These are phyloP conservation scores for Pristionchus entomophagus DNA, from an alignment of 2,888 invertebrate species.

Conservation along the genomic window DNA sequence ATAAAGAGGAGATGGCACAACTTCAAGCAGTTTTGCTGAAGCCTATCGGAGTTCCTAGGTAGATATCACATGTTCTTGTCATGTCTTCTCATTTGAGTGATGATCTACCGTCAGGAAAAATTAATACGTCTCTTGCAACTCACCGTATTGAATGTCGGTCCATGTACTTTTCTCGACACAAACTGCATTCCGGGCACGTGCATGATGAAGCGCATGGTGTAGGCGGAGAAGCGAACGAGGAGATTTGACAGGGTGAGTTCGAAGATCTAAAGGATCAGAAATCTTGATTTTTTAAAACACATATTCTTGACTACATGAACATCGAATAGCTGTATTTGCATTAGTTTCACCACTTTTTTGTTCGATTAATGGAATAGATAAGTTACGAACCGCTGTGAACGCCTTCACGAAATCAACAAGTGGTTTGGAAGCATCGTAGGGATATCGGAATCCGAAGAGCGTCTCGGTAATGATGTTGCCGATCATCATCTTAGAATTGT, in stretches of 20 bases:
- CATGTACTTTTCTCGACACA: background rate
- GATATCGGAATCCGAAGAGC: constrained; percentile 18
- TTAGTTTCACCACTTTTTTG: too few species aligned
- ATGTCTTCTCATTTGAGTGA: background rate
- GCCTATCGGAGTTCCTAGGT: too few species aligned
- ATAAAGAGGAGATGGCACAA: too few species aligned
- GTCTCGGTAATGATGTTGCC: constrained; percentile 2
- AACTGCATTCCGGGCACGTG: background rate
- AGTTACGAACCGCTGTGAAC: background rate
- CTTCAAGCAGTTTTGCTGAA: too few species aligned
- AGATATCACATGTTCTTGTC: too few species aligned
- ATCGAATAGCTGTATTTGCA: too few species aligned
- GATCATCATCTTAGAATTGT: background rate
- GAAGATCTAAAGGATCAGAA: background rate
- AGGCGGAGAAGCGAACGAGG: background rate
- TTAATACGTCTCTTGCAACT: too few species aligned
- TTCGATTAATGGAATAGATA: too few species aligned
- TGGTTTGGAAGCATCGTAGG: background rate
- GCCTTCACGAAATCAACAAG: background rate
- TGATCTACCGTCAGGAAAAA: too few species aligned
- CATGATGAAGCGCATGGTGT: background rate
- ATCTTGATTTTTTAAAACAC: too few species aligned
- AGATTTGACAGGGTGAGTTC: background rate
- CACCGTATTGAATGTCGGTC: background rate
- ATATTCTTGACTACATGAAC: too few species aligned